Base-by-base conservation (phyloP, 2,797 vertebrate genomes). In the Clangula hyemalis region DNA sequence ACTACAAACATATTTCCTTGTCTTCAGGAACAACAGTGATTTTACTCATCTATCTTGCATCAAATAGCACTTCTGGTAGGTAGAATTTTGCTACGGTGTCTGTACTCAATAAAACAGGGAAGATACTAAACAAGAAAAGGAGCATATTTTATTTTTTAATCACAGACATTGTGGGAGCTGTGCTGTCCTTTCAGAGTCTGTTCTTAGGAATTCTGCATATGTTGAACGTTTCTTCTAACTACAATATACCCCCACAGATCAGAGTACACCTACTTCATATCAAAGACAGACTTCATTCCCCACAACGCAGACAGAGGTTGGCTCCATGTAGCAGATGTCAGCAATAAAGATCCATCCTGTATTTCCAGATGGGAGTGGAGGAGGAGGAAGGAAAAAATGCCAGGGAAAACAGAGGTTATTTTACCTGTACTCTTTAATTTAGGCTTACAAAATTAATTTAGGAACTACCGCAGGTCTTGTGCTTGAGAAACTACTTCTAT, bases 261-360 rank as follows among this genome's bases (percentile, higher is more conserved):
- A 90, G 24, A 61, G n/a, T 71, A 80, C 89, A 98, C 99, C 97
- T 98, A 99, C 99, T 99, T 99, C 98, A 99, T 99, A 97, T 99
- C 99, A 97, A 99, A 99, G 93, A 99, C 99, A 22, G 99, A 99
- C 95, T 99, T 99, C 99, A 99, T 99, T 92, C 99, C 99, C 99
- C 99, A 99, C 89, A 99, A 98, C 4, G 99, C 99, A 95, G 99
- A 99, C 73, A 99, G 97, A 60, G 99, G 99, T 94, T 99, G 99
- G 97, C 99, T 99, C 99, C 99, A 99, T 0, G 99, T 99, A 90
- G 99, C 99, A 34, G 99, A 99, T 3, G 99, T 99, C 96, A 99
- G 96, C 93, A 99, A 98, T 96, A 99, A 98, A 71, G 99, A 99
- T 68, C 99, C 99, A 74, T 99, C 99, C 99, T 99, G 75, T 56